Base-by-base conservation (phyloP, 2,797 vertebrate genomes). In the Muscicapa comitata region DNA sequence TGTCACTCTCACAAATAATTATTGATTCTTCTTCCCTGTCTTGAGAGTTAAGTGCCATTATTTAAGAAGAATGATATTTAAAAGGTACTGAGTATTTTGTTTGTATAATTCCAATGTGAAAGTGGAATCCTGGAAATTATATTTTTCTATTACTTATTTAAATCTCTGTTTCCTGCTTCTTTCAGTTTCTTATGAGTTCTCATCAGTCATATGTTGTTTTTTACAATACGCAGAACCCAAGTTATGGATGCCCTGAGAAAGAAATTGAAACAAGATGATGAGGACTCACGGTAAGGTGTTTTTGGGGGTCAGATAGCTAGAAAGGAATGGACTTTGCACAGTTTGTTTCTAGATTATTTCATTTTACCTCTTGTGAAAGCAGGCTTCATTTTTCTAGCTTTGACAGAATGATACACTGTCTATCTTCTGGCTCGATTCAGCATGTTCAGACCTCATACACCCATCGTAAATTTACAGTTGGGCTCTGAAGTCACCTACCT, bases 211-310 rank as follows among this genome's bases (percentile, higher is more conserved):
- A 3, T 29, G 10, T 79, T 54, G 82, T 87, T 90, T 24, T 17
- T 47, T 26, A 38, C 7, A 6, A 62, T 81, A 7, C 55, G 55
- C 79, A 98, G 98, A 86, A 42, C 94, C 1, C 97, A 97, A 16
- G 13, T 97, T 81, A 45, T 2, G 2, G 14, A 5, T 61, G 85
- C 84, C 24, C 84, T 98, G 66, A 95, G 68, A 94, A 91, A 88
- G 14, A 91, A 95, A 77, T 1, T 98, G 63, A n/a, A 57, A 6
- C 24, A 96, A 63, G 47, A 28, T 16, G 73, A 94, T 51, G 5
- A n/a, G 7, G 84, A 95, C 2, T 95, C 88, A 51, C 38, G 92
- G 98, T 98, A 97, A 83, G 88, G 13, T 78, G 15, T 71, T 78
- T 13, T 54, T 55, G 33, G 19, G n/a, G 10, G 23, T 81, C 47